phyloP scores from a whole-genome alignment of 2,113 vertebrate species.

The Brachyhypopomus gauderio region DNA sequence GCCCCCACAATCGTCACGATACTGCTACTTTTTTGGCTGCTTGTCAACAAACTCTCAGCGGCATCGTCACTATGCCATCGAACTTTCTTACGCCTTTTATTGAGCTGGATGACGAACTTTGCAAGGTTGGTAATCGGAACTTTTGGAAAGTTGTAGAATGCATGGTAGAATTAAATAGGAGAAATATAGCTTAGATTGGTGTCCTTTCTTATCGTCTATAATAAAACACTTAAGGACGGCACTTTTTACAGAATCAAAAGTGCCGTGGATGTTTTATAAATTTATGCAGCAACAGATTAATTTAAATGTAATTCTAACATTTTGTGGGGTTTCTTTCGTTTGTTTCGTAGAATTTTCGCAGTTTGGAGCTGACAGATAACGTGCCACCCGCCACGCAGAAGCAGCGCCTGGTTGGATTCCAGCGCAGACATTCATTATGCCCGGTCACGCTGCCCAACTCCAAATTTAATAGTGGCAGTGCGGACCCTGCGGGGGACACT shows the following conservation, averaged over 20 bases:
- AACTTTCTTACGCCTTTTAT: constrained; percentile 74
- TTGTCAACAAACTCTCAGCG: background rate
- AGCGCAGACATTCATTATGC: constrained; percentile 74
- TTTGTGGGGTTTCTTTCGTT: background rate
- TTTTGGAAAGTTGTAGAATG: background rate
- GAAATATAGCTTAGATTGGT: too few relatives aligned
- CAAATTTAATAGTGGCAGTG: constrained; percentile 65
- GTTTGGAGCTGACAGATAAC: constrained; percentile 67
- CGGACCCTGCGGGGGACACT: constrained; percentile 40
- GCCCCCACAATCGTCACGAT: constrained; percentile 2
- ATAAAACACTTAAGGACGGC: too few relatives aligned
- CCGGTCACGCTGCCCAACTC: constrained; percentile 72
- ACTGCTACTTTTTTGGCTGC: constrained; percentile 34
- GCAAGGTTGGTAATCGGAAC: constrained; percentile 68
- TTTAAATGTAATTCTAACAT: too few relatives aligned
- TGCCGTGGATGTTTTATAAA: too few relatives aligned
- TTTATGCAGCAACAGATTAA: too few relatives aligned
- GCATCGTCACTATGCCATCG: constrained; percentile 73
- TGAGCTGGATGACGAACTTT: constrained; percentile 76
- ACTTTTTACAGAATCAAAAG: too few relatives aligned
- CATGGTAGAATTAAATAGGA: background rate
- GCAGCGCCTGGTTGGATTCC: constrained; percentile 66
- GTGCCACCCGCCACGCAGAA: constrained; percentile 41
- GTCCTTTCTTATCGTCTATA: too few relatives aligned
- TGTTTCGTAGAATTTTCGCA: constrained; percentile 68